phyloP scores from a whole-genome alignment of 2,113 vertebrate species.

The Eptesicus fuscus region DNA sequence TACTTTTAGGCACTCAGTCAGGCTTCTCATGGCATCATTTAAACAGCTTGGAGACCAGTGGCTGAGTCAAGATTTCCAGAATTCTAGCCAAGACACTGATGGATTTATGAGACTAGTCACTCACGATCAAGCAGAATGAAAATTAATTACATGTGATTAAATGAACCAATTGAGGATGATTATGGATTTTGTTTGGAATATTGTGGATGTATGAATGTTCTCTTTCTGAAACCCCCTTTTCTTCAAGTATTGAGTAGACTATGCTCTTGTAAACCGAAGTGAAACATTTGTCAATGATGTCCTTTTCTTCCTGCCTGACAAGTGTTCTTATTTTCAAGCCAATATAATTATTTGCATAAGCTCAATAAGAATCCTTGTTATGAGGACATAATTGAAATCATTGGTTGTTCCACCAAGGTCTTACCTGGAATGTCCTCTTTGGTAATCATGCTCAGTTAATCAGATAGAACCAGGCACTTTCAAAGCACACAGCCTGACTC shows the following conservation, averaged over 20 bases:
- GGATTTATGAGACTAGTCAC: background rate
- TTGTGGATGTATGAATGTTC: background rate
- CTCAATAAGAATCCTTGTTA: background rate
- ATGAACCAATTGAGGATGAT: background rate
- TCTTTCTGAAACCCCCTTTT: background rate
- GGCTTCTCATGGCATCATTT: background rate
- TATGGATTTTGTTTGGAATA: background rate
- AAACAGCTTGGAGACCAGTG: background rate
- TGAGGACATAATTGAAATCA: background rate
- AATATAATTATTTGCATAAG: background rate
- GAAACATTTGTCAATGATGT: background rate
- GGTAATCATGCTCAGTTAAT: background rate
- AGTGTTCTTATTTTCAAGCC: background rate
- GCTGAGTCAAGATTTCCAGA: background rate
- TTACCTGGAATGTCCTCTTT: background rate
- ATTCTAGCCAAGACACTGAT: background rate
- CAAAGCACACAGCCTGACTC: background rate
- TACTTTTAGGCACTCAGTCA: background rate
- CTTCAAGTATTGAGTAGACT: background rate
- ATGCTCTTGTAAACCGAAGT: background rate
- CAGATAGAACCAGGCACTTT: background rate
- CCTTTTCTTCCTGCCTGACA: background rate
- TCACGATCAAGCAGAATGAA: background rate
- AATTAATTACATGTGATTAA: background rate
- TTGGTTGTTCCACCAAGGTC: background rate